phyloP scores from a whole-genome alignment of 2,113 vertebrate genomes.

The Halcyon senegalensis region DNA sequence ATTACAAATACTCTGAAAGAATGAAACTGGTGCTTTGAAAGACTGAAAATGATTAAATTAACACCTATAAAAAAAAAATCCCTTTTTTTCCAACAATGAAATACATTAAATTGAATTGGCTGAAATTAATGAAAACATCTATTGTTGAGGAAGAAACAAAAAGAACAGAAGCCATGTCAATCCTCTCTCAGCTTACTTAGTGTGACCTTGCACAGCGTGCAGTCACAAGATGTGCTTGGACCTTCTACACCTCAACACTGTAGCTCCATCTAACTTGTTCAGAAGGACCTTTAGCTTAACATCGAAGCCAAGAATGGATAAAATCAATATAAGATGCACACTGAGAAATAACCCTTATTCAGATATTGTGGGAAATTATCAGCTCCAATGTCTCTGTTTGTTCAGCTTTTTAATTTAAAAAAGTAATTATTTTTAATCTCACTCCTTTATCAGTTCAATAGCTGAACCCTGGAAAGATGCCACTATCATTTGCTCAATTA shows the following conservation, averaged over 20 bases:
- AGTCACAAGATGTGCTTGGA: neutral
- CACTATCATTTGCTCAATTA: neutral
- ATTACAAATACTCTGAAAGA: neutral
- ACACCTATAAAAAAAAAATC: neutral
- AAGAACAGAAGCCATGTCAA: neutral
- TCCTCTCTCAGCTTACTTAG: neutral
- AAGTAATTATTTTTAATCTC: neutral
- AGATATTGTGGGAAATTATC: neutral
- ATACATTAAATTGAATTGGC: neutral
- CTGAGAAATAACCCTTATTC: neutral
- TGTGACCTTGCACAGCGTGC: neutral
- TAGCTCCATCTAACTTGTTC: neutral
- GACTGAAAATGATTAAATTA: neutral
- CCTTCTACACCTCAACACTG: rapidly evolving
- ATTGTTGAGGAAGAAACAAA: neutral
- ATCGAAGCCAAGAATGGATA: neutral
- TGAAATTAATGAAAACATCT: neutral
- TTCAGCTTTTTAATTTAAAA: neutral
- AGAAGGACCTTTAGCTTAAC: neutral
- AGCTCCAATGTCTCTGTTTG: neutral
- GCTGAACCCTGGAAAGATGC: neutral
- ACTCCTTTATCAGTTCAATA: neutral
- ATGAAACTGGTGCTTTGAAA: neutral
- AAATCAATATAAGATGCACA: neutral
- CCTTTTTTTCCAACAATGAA: neutral